A percentile compares a stretch with the other conserved stretches of the same genome.
phyloP scores from a whole-genome alignment of 2,113 vertebrate species.

The Diglossa brunneiventris region DNA sequence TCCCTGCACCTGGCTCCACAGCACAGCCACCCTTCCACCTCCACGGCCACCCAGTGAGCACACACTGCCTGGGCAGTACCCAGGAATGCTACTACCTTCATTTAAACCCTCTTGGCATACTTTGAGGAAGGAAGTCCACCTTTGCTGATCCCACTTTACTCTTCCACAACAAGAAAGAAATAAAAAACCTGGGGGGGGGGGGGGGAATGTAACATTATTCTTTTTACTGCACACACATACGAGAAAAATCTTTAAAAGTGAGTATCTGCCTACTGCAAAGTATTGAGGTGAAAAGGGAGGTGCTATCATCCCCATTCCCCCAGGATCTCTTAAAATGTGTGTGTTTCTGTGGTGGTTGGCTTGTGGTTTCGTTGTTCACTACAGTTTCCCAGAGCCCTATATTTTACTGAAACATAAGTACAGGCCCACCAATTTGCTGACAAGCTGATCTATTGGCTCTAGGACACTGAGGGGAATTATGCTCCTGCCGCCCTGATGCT shows the following conservation, averaged over 20 bases:
- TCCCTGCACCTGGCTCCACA: neutral
- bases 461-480: constrained; percentile 74
- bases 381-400: constrained; percentile 33
- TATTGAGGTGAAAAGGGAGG: neutral
- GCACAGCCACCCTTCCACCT: neutral
- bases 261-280: neutral
- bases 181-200: neutral
- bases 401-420: constrained; percentile 25
- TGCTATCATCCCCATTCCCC: neutral
- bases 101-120: neutral
- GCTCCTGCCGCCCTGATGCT: constrained; percentile 72
- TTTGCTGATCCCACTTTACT: neutral
- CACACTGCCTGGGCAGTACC: rapidly evolving
- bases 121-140: neutral
- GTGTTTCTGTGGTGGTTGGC: constrained; percentile 32
- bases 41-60: rapidly evolving
- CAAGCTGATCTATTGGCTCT: constrained; percentile 71
- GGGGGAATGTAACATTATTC: neutral
- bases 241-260: neutral
- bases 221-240: neutral
- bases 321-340: neutral
- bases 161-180: neutral
- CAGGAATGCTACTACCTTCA: neutral
- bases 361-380: constrained; percentile 28
- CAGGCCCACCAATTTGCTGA: constrained; percentile 70